A percentile compares a stretch with the other conserved stretches of the same genome.
Evolutionary conservation across 2,888 invertebrate species (phyloP).

Genomic region (Tinea semifulvella): DNA sequence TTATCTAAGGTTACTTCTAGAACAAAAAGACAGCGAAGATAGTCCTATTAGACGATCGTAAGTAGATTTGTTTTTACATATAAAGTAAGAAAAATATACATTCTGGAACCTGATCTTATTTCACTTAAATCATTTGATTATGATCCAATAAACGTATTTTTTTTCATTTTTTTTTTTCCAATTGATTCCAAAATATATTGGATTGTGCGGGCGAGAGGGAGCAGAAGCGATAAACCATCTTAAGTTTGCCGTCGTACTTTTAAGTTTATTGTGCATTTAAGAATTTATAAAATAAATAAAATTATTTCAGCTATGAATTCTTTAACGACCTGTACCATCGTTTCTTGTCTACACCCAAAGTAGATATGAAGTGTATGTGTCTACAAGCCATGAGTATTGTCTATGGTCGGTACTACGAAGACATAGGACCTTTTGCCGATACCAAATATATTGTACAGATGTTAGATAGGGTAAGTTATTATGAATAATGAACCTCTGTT

Average conservation of each 20-base stretch:
- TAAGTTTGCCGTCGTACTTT: no score
- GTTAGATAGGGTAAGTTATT: conserved; percentile 83
- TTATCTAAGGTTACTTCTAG: conserved; percentile 91
- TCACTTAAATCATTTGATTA: no score
- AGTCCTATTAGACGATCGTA: conserved; percentile 91
- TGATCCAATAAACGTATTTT: no score
- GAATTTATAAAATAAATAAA: no score
- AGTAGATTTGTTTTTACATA: conserved; percentile 45
- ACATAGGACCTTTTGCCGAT: conserved; percentile 97
- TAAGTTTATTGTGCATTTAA: no score
- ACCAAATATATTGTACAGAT: conserved; percentile 95
- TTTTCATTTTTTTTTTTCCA: no score
- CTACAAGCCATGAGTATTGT: conserved; percentile 98
- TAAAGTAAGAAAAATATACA: no score
- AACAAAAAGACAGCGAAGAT: conserved; percentile 87
- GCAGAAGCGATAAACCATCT: no score
- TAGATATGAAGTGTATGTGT: conserved; percentile 97
- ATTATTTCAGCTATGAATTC: conserved; percentile 83
- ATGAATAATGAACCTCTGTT: not conserved
- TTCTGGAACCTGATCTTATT: no score
- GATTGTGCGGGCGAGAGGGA: no score
- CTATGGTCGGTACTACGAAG: conserved; percentile 94
- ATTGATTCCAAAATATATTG: no score
- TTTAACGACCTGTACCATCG: conserved; percentile 99
- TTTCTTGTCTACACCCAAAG: conserved; percentile 90